Evolutionary conservation across 2,113 vertebrate genomes (phyloP), one percentile per base, ranked within the genome.

Genomic region (Stegastes partitus): DNA sequence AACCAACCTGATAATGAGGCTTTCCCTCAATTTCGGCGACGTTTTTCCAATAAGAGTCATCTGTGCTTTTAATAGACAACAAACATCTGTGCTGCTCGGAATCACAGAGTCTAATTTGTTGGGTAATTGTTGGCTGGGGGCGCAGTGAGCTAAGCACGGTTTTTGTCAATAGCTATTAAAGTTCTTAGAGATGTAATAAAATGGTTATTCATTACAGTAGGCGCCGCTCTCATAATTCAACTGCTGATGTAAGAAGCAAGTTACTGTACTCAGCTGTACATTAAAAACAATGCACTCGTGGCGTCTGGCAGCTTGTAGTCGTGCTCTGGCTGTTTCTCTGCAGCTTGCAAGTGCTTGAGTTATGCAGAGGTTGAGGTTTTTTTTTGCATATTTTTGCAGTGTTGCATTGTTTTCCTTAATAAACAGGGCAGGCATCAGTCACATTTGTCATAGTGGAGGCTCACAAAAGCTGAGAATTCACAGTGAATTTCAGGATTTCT

Each of bases 121-220:
- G 64, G 84, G 82, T 91, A 92, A 92, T 91, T 87, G 84, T 78
- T 68, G 42, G 76, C 26, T 25, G 74, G 84, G 79, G 77, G 56
- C 66, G 49, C 47, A 82, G 44, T 28, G 81, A 84, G 79, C 75
- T 68, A 81, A 83, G 63, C 54, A 64, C n/a, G 15, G 4, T 34
- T 84, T 91, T 79, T 67, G 79, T 93, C 89, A 86, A 92, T 92
- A 92, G 57, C 85, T 81, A 90, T 92, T 93, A 84, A 83, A 89
- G 83, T 59, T 70, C 59, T 85, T 71, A 68, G 82, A 87, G 68
- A 62, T 63, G 78, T 82, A 72, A 75, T 88, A 68, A 69, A 84
- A 81, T 74, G 79, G 57, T 82, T 73, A 82, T 87, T 82, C 77
- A 82, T 83, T 86, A 75, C 44, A 54, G 55, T 62, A 44, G 26